Evolutionary conservation across 2,113 vertebrate genomes (phyloP).

Genomic region (Dunckerocampus dactyliophorus): DNA sequence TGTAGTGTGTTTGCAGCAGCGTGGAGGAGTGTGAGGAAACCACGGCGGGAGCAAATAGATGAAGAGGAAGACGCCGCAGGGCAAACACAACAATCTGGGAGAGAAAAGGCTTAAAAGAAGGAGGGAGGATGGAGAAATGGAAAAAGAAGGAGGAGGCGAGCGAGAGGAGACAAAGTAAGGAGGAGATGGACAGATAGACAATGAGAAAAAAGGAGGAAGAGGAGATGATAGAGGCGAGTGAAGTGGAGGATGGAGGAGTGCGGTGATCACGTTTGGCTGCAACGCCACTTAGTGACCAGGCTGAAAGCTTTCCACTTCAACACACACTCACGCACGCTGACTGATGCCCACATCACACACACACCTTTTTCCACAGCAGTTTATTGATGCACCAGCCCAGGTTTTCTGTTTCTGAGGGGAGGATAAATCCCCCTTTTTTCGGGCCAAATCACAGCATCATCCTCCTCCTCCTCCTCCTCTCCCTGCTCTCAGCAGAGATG

Average conservation of each 20-base stretch:
- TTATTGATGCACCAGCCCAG: constrained; percentile 3
- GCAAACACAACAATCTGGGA: constrained; percentile 22
- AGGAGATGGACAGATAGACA: constrained; percentile 17
- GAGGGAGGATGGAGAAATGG: constrained; percentile 28
- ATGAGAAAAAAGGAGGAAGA: constrained; percentile 2
- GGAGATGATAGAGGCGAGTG: background rate
- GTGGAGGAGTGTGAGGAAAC: constrained; percentile 1
- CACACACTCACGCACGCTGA: too few relatives aligned
- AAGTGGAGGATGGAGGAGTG: too few relatives aligned
- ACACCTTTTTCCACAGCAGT: constrained; percentile 8
- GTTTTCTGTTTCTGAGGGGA: constrained; percentile 5
- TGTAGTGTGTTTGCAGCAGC: background rate
- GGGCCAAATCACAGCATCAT: constrained; percentile 28
- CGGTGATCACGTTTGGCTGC: too few relatives aligned
- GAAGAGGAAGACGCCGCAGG: constrained; percentile 26
- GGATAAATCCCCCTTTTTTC: constrained; percentile 16
- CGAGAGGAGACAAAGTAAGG: constrained; percentile 7
- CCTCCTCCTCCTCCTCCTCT: constrained; percentile 9
- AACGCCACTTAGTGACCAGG: too few relatives aligned
- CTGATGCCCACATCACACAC: background rate
- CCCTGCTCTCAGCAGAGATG: too few relatives aligned
- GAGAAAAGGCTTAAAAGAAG: constrained; percentile 24
- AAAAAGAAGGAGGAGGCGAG: constrained; percentile 22
- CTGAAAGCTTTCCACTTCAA: too few relatives aligned
- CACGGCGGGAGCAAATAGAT: constrained; percentile 21